A percentile compares a stretch with the other conserved stretches of the same genome.
Conservation (phyloP, 2,888 invertebrate genomes). For the Polyommatus icarus region DNA sequence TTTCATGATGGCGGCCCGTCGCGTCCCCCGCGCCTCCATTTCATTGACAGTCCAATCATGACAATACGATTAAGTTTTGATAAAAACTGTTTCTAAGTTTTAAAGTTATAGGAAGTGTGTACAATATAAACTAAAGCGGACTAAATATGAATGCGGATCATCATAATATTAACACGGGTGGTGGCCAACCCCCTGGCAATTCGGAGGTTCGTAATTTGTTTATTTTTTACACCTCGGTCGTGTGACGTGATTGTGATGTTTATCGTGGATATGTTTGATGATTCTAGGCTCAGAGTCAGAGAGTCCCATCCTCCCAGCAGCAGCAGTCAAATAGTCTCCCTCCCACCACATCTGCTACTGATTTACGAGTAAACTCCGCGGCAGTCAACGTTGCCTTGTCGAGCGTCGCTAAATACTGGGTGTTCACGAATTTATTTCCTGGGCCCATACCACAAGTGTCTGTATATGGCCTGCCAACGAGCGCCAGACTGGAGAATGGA, state of each 20-base stretch:
- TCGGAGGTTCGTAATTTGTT: conserved; percentile 72
- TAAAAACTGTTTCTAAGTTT: conserved; percentile 66
- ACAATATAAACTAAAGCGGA: conserved; percentile 50
- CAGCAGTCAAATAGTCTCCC: conserved; percentile 60
- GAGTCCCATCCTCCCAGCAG: conserved; percentile 63
- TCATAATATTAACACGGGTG: conserved; percentile 81
- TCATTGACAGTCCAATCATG: conserved; percentile 83
- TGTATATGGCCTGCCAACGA: conserved; percentile 84
- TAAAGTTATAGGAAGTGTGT: conserved; percentile 57
- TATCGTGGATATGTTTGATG: conserved; percentile 41
- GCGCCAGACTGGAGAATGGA: conserved; percentile 81
- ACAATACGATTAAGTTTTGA: conserved; percentile 76
- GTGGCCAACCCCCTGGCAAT: conserved; percentile 79
- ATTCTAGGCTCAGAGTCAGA: conserved; percentile 68
- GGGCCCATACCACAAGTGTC: conserved; percentile 88
- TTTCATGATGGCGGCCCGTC: conserved; percentile 84
- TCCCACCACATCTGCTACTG: conserved; percentile 81
- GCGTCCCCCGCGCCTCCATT: conserved; percentile 84
- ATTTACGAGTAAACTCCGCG: conserved; percentile 82
- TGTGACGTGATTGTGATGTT: conserved; percentile 46
- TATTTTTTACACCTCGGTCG: conserved; percentile 38
- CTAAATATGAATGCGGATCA: conserved; percentile 77
- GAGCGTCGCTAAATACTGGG: conserved; percentile 91
- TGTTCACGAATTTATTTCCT: conserved; percentile 89
- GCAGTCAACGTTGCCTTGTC: conserved; percentile 86